Conservation (phyloP, 2,888 invertebrate genomes). For the Lithophane leautieri region DNA sequence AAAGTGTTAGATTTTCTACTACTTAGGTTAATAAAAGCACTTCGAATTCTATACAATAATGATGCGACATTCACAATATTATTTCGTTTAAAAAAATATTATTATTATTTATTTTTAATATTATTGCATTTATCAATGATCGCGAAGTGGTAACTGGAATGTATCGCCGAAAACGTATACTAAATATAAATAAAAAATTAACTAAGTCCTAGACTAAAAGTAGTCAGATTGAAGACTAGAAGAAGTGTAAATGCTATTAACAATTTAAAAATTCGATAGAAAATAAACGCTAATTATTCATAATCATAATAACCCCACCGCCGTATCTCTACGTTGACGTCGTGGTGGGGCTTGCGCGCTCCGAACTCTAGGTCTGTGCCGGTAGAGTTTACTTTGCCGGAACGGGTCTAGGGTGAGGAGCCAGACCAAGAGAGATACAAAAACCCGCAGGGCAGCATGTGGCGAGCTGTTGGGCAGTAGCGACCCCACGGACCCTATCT, state of each 20-base stretch:
- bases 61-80: neutral
- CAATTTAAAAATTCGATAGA: constrained; percentile 4
- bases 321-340: too few species aligned
- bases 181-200: constrained; percentile 11
- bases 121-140: neutral
- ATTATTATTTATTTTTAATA: neutral
- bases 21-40: constrained; percentile 11
- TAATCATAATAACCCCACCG: too few species aligned
- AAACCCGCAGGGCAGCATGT: too few species aligned
- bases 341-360: too few species aligned
- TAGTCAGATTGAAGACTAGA: constrained; percentile 44
- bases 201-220: constrained; percentile 10
- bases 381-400: too few species aligned
- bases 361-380: too few species aligned
- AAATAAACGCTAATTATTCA: constrained; percentile 16
- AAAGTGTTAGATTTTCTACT: neutral
- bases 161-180: constrained; percentile 17
- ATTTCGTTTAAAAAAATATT: neutral
- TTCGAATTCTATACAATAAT: constrained; percentile 10
- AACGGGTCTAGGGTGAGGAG: too few species aligned
- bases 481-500: too few species aligned
- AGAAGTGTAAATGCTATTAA: constrained; percentile 45
- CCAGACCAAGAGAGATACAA: too few species aligned
- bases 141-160: constrained; percentile 48
- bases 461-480: too few species aligned